phyloP scores from a whole-genome alignment of 2,888 invertebrate genomes.

The Leucozona laternaria region DNA sequence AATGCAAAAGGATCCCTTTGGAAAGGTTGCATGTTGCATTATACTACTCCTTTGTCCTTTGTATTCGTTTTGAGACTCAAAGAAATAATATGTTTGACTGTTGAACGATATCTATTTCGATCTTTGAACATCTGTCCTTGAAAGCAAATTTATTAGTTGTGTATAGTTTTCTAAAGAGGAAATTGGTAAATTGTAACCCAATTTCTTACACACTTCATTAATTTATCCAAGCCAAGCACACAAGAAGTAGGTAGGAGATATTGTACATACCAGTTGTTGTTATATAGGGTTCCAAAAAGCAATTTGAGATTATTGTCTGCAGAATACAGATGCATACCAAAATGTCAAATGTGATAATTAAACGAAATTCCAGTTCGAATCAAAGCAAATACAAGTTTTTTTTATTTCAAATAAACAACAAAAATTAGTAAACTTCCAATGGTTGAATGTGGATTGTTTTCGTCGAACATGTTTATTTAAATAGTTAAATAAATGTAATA shows the following conservation, averaged over 20 bases:
- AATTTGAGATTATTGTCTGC: constrained; percentile 29
- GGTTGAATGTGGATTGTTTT: not conserved
- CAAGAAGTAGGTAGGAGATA: not conserved
- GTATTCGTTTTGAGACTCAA: constrained; percentile 15
- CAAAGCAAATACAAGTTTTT: constrained; percentile 7
- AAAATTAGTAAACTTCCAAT: not conserved
- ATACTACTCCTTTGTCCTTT: constrained; percentile 16
- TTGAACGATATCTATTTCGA: constrained; percentile 47
- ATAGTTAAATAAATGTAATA: not conserved
- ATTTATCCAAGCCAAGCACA: constrained; percentile 23
- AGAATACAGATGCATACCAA: constrained; percentile 1
- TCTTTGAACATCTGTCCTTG: constrained; percentile 55
- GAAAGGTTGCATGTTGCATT: constrained; percentile 7
- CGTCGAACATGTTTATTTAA: not conserved
- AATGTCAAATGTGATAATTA: constrained; percentile 43
- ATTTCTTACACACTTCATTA: constrained; percentile 56
- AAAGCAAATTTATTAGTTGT: constrained; percentile 37
- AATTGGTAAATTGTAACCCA: constrained; percentile 51
- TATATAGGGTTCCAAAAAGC: not conserved
- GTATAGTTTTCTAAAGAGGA: constrained; percentile 17
- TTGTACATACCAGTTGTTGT: not conserved
- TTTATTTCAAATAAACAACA: not conserved
- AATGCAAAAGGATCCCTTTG: constrained; percentile 43
- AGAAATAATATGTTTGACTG: not conserved
- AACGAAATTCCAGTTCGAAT: constrained; percentile 22